Evolutionary conservation across 1,140 invertebrate species (phyloP).

Genomic region (Tetramorium parvispinum): DNA sequence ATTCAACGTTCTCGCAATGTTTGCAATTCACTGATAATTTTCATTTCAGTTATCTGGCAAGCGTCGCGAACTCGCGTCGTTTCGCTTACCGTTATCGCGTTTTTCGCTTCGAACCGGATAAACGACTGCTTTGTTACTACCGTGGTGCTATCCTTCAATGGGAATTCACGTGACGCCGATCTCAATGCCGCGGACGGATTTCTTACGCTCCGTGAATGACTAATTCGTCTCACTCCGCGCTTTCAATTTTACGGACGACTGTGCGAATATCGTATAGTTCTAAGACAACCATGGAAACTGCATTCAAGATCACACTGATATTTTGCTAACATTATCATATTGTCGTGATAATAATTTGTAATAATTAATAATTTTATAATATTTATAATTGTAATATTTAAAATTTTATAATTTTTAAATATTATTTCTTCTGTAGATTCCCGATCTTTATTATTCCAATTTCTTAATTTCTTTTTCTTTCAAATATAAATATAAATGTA

Average conservation of each 20-base stretch:
- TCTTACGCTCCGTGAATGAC: conserved; percentile 35
- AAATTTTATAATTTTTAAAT: neutral
- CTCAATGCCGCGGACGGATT: conserved; percentile 29
- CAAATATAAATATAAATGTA: neutral
- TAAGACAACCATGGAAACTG: neutral
- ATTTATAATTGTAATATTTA: too few relatives aligned
- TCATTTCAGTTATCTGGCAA: neutral
- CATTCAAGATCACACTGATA: neutral
- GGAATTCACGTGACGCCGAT: conserved; percentile 22
- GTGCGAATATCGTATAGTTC: neutral
- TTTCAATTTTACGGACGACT: conserved; percentile 31
- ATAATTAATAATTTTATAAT: too few relatives aligned
- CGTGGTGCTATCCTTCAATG: conserved; percentile 39
- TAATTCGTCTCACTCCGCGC: conserved; percentile 14
- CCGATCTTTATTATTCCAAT: neutral
- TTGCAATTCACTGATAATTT: neutral
- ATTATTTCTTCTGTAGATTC: neutral
- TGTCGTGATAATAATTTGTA: neutral
- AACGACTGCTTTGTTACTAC: neutral
- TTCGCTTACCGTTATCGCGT: neutral
- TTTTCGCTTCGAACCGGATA: neutral
- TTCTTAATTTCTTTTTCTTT: neutral
- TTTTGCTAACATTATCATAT: neutral
- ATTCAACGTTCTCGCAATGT: neutral
- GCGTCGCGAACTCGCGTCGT: neutral